phyloP scores from a whole-genome alignment of 2,797 vertebrate species.

The Hoplostethus atlanticus region DNA sequence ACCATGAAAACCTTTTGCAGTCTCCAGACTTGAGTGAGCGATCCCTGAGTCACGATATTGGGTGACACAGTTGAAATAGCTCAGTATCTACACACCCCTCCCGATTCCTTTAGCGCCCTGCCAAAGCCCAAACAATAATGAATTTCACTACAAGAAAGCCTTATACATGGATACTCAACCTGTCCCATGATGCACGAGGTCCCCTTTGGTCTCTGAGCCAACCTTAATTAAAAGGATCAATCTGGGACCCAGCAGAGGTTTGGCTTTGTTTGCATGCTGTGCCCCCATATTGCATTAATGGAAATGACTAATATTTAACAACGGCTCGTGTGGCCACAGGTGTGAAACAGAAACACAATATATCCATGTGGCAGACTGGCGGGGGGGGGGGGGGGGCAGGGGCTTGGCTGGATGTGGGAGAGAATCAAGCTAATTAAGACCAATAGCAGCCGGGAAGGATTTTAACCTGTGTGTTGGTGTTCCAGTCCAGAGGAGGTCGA shows the following conservation, averaged over 20 bases:
- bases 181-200: constrained; percentile 25
- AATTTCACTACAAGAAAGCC: background rate
- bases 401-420: no score
- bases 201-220: constrained; percentile 12
- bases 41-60: no score
- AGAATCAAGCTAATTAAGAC: background rate
- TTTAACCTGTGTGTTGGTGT: no score
- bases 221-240: constrained; percentile 62
- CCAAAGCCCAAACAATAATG: background rate
- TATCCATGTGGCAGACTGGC: no score
- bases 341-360: constrained; percentile 13
- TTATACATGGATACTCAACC: constrained; percentile 16
- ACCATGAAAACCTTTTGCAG: background rate
- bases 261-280: constrained; percentile 26
- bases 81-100: background rate
- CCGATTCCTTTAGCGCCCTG: background rate
- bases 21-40: background rate
- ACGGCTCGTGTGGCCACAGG: constrained; percentile 31
- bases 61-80: background rate
- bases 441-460: no score
- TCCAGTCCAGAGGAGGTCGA: no score
- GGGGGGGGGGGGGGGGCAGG: no score
- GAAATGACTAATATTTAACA: constrained; percentile 51
- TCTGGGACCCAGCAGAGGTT: constrained; percentile 40
- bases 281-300: constrained; percentile 36